phyloP scores from a whole-genome alignment of 2,797 vertebrate genomes.

The Thaleichthys pacificus region DNA sequence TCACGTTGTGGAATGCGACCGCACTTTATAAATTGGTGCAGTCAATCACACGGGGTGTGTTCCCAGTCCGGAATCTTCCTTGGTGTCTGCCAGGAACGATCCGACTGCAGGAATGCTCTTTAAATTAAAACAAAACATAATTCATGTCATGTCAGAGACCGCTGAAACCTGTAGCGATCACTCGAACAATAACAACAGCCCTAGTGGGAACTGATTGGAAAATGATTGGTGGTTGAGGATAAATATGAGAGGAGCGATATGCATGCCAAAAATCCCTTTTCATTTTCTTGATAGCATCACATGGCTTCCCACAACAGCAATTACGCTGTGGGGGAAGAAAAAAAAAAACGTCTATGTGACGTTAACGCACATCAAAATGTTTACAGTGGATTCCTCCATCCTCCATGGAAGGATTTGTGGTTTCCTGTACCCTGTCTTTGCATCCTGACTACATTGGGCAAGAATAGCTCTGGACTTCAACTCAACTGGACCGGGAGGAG shows the following conservation, averaged over 20 bases:
- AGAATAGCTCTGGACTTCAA: too few species aligned
- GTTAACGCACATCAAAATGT: neutral
- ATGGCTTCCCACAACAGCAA: neutral
- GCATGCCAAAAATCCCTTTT: neutral
- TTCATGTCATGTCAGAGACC: conserved; percentile 5
- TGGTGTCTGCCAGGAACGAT: conserved; percentile 1
- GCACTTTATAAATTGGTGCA: conserved; percentile 12
- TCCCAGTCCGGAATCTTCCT: neutral
- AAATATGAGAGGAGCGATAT: neutral
- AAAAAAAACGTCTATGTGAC: neutral
- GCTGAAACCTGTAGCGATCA: conserved; percentile 3
- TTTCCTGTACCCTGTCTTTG: neutral
- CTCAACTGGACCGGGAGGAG: too few species aligned
- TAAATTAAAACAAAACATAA: conserved; percentile 12
- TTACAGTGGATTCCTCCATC: neutral
- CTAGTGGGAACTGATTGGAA: conserved; percentile 4
- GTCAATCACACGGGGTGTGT: conserved; percentile 6
- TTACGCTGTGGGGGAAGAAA: too few species aligned
- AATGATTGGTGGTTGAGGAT: conserved; percentile 1
- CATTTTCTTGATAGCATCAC: neutral
- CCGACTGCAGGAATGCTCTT: neutral
- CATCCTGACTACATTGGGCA: neutral
- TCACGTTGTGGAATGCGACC: neutral
- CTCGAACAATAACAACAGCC: neutral
- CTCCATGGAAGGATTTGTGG: neutral